Base-by-base conservation (phyloP, 2,888 invertebrate species). In the Subacronicta megacephala region DNA sequence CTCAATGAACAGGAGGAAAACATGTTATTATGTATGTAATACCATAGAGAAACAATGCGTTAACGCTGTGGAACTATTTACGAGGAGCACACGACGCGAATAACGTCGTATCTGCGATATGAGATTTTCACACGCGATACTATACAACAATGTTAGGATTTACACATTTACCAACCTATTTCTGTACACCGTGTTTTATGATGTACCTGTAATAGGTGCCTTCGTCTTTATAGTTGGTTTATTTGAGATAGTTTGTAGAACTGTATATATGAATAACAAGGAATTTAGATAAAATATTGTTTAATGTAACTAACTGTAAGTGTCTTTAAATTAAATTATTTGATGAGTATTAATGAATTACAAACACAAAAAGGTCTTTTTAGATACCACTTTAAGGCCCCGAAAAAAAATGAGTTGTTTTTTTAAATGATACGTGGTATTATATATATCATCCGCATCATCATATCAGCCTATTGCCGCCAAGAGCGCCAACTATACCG, bases 71-170 rank as follows among this genome's bases (percentile, higher is more conserved):
- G 26, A 68, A 68, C 43, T 44, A 41, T 63, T 68, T 63, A 53
- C 63, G 36, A 62, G 26, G 37, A 40, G 23, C 45, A 9, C 33
- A 6, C 33, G 42, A 38, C 31, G 18, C 31, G 49, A 65, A 59
- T 49, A 55, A 42, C 17, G 29, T 44, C 38, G 52, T 49, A 17
- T 42, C 38, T 59, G 49, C 23, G 17, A 46, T 55, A 50, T 55
- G 18, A 43, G 66, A 71, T 59, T 7, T 71, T 55, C 72, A 20
- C 67, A 67, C 52, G 55, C 38, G 72, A 68, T 59, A 38, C 46
- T 50, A 53, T 5, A 0, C 45, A 12, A 65, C 50, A 55, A 51
- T 43, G 57, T 52, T n/a, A 43, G 41, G 23, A 52, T 23, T 47
- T 63, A 33, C 40, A 44, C 51, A 44, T 47, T 29, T 62, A 50